Percentiles rank a stretch among this genome's conserved stretches.
Conservation (phyloP, 92 coral and sea anemone species). For the Umimayanthus kanabou region DNA sequence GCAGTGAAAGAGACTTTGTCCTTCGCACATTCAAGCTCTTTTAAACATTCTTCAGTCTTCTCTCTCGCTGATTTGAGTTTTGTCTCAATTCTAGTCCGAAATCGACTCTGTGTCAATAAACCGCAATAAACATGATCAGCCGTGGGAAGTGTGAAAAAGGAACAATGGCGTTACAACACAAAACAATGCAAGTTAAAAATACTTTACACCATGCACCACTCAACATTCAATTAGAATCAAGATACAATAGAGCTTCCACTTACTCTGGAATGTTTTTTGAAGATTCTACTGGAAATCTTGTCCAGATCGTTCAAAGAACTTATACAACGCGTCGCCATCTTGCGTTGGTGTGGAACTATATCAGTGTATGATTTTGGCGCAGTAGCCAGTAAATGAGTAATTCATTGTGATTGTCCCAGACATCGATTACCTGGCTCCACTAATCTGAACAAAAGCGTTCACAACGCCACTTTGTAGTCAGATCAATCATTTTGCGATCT, state of each 20-base stretch:
- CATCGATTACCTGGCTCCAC: not conserved
- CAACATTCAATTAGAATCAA: not conserved
- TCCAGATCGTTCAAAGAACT: conserved; percentile 79
- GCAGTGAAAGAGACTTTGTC: too few species aligned
- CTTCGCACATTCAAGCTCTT: too few species aligned
- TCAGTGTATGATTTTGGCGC: not conserved
- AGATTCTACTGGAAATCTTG: conserved; percentile 72
- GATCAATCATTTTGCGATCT: not conserved
- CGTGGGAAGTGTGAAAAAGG: not conserved
- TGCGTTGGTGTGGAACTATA: not conserved
- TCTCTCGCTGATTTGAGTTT: conserved; percentile 65
- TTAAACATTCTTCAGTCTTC: conserved; percentile 32
- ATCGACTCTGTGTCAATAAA: conserved; percentile 50
- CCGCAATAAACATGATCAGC: not conserved
- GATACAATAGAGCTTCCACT: not conserved
- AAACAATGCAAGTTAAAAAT: not conserved
- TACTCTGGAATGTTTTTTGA: conserved; percentile 64
- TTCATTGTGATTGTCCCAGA: too few species aligned
- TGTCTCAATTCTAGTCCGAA: conserved; percentile 70
- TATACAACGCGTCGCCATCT: conserved; percentile 90
- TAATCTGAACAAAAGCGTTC: not conserved
- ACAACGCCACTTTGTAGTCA: not conserved
- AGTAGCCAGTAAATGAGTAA: too few species aligned
- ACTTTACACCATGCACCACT: conserved; percentile 1
- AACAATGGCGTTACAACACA: too few species aligned